Base-by-base conservation (phyloP, 1,140 invertebrate species). In the Drosophila sulfurigaster region DNA sequence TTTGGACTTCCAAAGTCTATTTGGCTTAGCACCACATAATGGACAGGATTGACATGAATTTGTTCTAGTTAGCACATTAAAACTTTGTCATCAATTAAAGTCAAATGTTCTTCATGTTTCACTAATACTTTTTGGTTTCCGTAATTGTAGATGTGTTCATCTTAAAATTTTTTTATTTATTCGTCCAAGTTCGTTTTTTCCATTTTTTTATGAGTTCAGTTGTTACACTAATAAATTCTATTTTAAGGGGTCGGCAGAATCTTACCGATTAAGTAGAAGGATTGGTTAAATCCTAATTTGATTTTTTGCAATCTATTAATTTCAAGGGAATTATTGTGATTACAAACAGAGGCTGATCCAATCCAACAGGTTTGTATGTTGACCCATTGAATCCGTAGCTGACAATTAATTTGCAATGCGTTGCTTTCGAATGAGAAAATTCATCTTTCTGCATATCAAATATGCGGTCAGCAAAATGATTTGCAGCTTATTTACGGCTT, bases 1-100 rank as follows among this genome's bases (percentile, higher is more conserved):
- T 32, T 32, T 32, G 1, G 5, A 11, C 35, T 10, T 20, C 20
- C 49, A 38, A 59, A 62, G 58, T 13, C 8, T 5, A 7, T 32
- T 70, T 35, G 67, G 58, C 20, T 13, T 52, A 41, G 58, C 58
- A 13, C 67, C 67, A 45, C 67, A 70, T 30, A 70, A 43, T 13
- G 58, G 46, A 11, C 35, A 70, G 25, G 13, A 30, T 54, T 70
- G 58, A 4, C 46, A 62, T 1, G 67, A 70, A 28, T 70, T 70
- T 4, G 10, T 43, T 56, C 58, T 49, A 8, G 67, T 62, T 41
- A 70, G 45, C n/a, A 70, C 6, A 20, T 62, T 56, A 71, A 56
- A 32, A 63, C 68, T 56, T 63, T 71, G 2, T 51, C 59, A 11
- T 71, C 59, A 15, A 57, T 64, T 41, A 71, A 41, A 11, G 59